Evolutionary conservation across 2,888 invertebrate species (phyloP), one percentile per base, ranked within the genome.

Genomic region (Aphidius colemani): DNA sequence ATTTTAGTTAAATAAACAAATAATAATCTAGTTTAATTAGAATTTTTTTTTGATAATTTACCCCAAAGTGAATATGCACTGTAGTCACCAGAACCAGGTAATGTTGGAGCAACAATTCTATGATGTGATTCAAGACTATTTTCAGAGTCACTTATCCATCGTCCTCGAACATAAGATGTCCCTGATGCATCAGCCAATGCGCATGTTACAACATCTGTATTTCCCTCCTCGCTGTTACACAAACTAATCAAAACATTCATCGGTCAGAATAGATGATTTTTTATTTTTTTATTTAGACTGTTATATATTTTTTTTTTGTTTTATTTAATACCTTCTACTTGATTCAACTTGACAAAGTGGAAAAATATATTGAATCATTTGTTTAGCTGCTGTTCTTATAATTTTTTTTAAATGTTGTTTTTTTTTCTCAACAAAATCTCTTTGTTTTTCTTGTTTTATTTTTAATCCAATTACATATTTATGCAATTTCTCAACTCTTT

Each of bases 61-160:
- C 95, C 87, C 91, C 92, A 94, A 69, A 90, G 85, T 79, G 85
- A 89, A 83, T 88, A 95, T 70, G 88, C 89, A 7, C 91, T 88
- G 78, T 93, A 94, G 82, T 95, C 94, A 0, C 94, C 94, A 70
- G 92, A 92, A 5, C 90, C 90, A 66, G 93, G 93, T 69, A 94
- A 82, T 73, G 91, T 90, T 0, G 96, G 93, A n/a, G 91, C 91
- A 46, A 93, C 92, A 68, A 96, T 91, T 53, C 87, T 85, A 82
- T 91, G 90, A 72, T 90, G 89, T 69, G 88, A 83, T 80, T 92
- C 90, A 67, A 88, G 86, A 53, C 87, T 87, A 72, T 88, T 88
- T 75, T 90, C 90, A 50, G 87, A 85, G 85, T 84, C 91, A 76
- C 77, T 81, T 76, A 93, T 87, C 94, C 95, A 93, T 72, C 88